phyloP scores from a whole-genome alignment of 1,140 invertebrate species.

The Drosophila cardini region DNA sequence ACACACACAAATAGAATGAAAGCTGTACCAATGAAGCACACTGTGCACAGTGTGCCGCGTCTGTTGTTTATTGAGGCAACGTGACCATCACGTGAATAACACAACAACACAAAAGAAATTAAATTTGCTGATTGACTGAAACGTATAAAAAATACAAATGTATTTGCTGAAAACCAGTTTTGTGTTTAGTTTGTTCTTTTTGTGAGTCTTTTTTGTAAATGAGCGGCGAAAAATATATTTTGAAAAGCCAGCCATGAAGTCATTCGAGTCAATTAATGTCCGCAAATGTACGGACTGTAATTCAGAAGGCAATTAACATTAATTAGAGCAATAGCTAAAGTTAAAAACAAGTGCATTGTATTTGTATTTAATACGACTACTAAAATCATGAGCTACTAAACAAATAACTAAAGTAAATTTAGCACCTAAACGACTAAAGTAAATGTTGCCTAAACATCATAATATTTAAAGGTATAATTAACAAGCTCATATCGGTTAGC shows the following conservation, averaged over 20 bases:
- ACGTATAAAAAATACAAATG: conserved; percentile 2
- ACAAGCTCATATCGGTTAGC: conserved; percentile 51
- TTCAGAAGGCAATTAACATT: conserved; percentile 67
- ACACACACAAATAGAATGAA: conserved; percentile 40
- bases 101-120: background rate
- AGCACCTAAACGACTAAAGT: conserved; percentile 33
- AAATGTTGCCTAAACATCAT: conserved; percentile 43
- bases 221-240: conserved; percentile 34
- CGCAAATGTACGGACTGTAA: conserved; percentile 17
- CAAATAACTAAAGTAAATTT: conserved; percentile 55
- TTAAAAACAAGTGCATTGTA: conserved; percentile 13
- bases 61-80: conserved; percentile 57
- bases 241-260: conserved; percentile 42
- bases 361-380: conserved; percentile 17
- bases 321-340: conserved; percentile 58
- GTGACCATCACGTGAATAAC: conserved; percentile 70
- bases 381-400: conserved; percentile 20
- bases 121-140: conserved; percentile 18
- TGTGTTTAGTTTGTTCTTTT: conserved; percentile 3
- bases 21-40: conserved; percentile 30
- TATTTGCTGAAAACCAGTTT: conserved; percentile 35
- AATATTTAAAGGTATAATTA: conserved; percentile 69
- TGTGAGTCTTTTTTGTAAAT: conserved; percentile 9
- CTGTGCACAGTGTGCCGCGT: conserved; percentile 41
- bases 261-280: conserved; percentile 51